phyloP scores from a whole-genome alignment of 2,797 vertebrate species.

The Myotis vivesi region DNA sequence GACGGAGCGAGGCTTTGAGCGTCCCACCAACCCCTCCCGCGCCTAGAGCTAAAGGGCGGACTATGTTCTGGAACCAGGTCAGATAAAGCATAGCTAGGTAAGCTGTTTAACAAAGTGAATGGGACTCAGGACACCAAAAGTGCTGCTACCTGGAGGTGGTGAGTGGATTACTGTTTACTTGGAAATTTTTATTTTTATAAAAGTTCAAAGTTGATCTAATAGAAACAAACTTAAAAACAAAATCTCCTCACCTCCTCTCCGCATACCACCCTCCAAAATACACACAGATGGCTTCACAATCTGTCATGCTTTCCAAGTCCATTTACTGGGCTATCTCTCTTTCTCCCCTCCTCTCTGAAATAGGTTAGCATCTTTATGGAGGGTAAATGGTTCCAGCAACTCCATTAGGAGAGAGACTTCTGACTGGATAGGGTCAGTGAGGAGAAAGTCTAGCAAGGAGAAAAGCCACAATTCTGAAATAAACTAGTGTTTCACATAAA shows the following conservation, averaged over 20 bases:
- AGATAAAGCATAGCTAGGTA: background rate
- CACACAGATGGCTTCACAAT: background rate
- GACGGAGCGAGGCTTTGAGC: background rate
- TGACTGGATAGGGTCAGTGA: slow-evolving; percentile 45
- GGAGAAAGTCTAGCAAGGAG: slow-evolving; percentile 69
- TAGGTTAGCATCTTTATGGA: slow-evolving; percentile 71
- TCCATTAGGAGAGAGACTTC: slow-evolving; percentile 72
- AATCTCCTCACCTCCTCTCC: background rate
- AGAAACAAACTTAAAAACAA: background rate
- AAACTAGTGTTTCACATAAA: slow-evolving; percentile 79
- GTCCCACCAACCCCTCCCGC: background rate
- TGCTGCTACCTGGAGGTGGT: background rate
- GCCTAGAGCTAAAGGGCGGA: background rate
- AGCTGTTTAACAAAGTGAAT: background rate
- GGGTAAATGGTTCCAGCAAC: slow-evolving; percentile 77
- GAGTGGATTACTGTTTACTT: background rate
- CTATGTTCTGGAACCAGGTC: background rate
- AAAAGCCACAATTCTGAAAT: slow-evolving; percentile 71
- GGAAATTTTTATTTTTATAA: background rate
- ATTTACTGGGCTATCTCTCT: background rate
- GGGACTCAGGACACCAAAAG: background rate
- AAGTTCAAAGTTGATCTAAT: background rate
- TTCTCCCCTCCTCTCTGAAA: background rate
- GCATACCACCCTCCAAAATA: no score
- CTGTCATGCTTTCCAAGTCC: slow-evolving; percentile 18